A percentile compares a stretch with the other conserved stretches of the same genome.
These are phyloP conservation scores for Eriocheir sinensis DNA, from an alignment of 1,140 invertebrate species.

Conservation along the genomic window DNA sequence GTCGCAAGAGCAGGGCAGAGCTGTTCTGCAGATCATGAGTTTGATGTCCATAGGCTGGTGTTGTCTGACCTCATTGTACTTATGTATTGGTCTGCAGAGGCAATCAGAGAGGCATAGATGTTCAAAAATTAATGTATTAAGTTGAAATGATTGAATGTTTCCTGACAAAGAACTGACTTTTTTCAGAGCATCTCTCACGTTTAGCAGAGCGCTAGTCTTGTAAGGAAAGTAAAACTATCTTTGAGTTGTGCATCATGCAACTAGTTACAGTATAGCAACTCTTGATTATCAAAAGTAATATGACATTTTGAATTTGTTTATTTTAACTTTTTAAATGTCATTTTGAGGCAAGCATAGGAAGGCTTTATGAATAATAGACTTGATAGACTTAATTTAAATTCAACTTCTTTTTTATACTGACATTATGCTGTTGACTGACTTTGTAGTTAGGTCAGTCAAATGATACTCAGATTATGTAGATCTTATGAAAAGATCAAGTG, in stretches of 20 bases:
- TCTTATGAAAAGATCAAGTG: neutral
- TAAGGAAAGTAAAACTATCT: conserved; percentile 30
- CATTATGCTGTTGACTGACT: conserved; percentile 32
- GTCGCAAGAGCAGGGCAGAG: neutral
- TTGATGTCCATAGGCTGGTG: conserved; percentile 59
- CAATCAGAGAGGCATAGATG: conserved; percentile 29
- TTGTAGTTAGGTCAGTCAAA: conserved; percentile 18
- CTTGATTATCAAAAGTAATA: neutral
- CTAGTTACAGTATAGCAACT: neutral
- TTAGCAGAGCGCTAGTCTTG: conserved; percentile 43
- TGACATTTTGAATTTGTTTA: neutral
- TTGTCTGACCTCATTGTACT: conserved; percentile 68
- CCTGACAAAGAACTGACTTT: neutral
- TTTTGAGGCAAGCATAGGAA: neutral
- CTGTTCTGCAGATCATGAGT: conserved; percentile 43
- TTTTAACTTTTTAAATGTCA: neutral
- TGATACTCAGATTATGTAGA: conserved; percentile 3
- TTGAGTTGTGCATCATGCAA: neutral
- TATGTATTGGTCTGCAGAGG: conserved; percentile 63
- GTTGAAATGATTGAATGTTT: neutral
- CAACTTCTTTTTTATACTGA: conserved; percentile 56
- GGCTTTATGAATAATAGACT: neutral
- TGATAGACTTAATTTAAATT: neutral
- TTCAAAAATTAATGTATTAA: conserved; percentile 27
- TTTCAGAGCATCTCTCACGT: conserved; percentile 32